Percentiles rank a stretch among this genome's conserved stretches.
Evolutionary conservation across 2,113 vertebrate species (phyloP).

Genomic region (Cariama cristata): DNA sequence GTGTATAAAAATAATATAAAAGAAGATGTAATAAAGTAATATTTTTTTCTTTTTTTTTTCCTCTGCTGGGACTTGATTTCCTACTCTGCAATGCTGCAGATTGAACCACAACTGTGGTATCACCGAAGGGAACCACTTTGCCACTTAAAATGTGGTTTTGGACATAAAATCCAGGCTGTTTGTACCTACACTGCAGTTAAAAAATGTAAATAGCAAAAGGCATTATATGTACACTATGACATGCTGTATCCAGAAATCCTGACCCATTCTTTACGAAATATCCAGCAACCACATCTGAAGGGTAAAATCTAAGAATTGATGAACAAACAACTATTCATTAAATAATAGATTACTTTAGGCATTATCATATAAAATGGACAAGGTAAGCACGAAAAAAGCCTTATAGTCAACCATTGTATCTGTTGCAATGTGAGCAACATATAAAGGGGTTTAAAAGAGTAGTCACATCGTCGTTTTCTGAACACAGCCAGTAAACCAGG

Average conservation of each 20-base stretch:
- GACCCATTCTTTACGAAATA: not conserved
- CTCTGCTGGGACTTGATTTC: not conserved
- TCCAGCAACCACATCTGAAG: not conserved
- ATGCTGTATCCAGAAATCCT: not conserved
- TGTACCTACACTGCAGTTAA: not conserved
- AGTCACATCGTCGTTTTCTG: constrained; percentile 16
- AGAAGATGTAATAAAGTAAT: not conserved
- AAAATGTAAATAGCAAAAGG: not conserved
- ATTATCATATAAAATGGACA: not conserved
- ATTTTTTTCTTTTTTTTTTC: not conserved
- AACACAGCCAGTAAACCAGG: constrained; percentile 1
- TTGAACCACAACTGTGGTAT: not conserved
- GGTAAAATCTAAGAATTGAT: not conserved
- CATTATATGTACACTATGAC: not conserved
- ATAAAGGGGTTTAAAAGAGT: constrained; percentile 2
- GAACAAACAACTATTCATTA: not conserved
- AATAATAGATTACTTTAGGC: not conserved
- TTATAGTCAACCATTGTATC: not conserved
- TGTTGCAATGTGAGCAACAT: not conserved
- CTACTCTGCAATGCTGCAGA: not conserved
- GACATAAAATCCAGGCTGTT: not conserved
- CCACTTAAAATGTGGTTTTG: not conserved
- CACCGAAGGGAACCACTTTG: not conserved
- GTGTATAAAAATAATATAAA: not conserved
- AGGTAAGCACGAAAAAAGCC: not conserved